A percentile compares a stretch with the other conserved stretches of the same genome.
These are phyloP conservation scores for Anarhynchus alexandrinus DNA, from an alignment of 2,113 vertebrate genomes.

Conservation along the genomic window DNA sequence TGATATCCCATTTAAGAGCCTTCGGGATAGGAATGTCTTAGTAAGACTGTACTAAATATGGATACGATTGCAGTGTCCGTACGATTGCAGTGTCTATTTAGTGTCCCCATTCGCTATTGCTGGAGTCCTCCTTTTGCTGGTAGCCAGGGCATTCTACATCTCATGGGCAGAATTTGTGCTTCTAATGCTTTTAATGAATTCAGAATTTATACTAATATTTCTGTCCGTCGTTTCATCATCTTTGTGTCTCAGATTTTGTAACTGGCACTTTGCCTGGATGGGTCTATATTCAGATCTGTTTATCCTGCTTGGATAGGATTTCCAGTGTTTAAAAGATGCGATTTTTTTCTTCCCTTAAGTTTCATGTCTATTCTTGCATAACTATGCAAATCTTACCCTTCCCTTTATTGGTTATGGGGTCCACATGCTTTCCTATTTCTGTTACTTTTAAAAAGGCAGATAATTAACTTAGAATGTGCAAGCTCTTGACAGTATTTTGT, in stretches of 20 bases:
- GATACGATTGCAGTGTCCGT: not conserved
- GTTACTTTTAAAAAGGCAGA: not conserved
- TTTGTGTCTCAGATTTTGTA: conserved; percentile 44
- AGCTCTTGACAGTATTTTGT: not conserved
- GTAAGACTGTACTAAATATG: not conserved
- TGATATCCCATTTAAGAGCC: not conserved
- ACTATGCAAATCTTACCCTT: not conserved
- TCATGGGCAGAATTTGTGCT: conserved; percentile 8
- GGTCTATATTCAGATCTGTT: conserved; percentile 43
- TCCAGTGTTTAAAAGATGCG: conserved; percentile 43
- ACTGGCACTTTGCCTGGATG: conserved; percentile 40
- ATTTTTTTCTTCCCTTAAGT: not conserved
- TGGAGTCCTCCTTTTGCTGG: not conserved
- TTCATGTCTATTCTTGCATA: conserved; percentile 6
- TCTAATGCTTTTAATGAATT: conserved; percentile 49
- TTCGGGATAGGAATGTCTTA: not conserved
- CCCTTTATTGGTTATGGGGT: not conserved
- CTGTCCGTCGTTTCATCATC: conserved; percentile 28
- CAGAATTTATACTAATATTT: conserved; percentile 32
- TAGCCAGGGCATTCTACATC: not conserved
- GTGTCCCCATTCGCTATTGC: not conserved
- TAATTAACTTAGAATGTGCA: not conserved
- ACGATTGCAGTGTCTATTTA: not conserved
- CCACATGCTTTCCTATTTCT: not conserved
- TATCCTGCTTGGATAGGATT: conserved; percentile 44